A percentile compares a stretch with the other conserved stretches of the same genome.
phyloP scores from a whole-genome alignment of 2,113 vertebrate species.

The Rhabdornis inornatus region DNA sequence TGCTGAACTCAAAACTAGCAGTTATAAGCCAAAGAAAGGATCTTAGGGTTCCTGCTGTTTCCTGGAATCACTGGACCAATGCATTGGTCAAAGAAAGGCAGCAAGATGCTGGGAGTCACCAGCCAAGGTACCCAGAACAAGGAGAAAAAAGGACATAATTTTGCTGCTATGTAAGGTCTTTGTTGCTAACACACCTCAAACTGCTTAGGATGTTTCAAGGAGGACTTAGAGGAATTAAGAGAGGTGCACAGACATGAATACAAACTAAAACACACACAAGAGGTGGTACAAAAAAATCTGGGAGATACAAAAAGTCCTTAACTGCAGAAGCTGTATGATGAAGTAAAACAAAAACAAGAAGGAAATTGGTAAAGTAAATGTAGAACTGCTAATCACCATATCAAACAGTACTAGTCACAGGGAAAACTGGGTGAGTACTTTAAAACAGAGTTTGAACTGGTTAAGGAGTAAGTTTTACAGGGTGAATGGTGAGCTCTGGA shows the following conservation, averaged over 20 bases:
- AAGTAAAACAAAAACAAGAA: background rate
- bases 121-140: background rate
- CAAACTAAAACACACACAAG: background rate
- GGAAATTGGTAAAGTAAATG: background rate
- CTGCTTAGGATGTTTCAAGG: background rate
- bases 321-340: too few relatives aligned
- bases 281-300: background rate
- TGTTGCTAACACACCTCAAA: background rate
- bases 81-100: background rate
- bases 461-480: background rate
- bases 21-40: background rate
- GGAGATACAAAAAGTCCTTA: background rate
- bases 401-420: background rate
- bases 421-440: accelerated
- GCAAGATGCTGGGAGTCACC: background rate
- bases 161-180: background rate
- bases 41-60: background rate
- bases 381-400: background rate
- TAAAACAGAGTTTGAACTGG: background rate
- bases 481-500: background rate
- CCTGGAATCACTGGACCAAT: background rate
- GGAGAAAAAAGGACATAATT: background rate
- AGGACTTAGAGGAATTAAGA: background rate
- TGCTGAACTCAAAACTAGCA: background rate
- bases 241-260: background rate